Percentiles rank a stretch among this genome's conserved stretches.
Conservation (phyloP, 2,888 invertebrate genomes). For the Acleris cristana region DNA sequence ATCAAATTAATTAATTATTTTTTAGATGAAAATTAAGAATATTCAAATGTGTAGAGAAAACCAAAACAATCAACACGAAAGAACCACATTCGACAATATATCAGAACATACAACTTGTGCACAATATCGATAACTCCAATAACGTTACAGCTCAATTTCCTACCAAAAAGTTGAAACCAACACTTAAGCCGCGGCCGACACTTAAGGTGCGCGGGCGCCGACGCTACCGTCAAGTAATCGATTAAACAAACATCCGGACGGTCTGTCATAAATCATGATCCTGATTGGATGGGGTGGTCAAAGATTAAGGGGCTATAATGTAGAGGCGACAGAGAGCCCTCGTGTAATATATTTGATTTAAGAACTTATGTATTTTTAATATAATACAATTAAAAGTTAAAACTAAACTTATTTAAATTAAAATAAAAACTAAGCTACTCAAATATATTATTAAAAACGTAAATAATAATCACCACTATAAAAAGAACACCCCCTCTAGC, state of each 20-base stretch:
- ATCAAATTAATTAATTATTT: too few species aligned
- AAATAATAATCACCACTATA: too few species aligned
- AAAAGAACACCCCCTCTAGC: too few species aligned
- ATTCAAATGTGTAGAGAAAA: too few species aligned
- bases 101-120: background rate
- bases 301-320: constrained; percentile 43
- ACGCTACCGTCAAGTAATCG: constrained; percentile 74
- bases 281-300: constrained; percentile 63
- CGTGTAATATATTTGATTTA: background rate
- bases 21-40: too few species aligned
- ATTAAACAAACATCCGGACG: constrained; percentile 79
- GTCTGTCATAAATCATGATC: constrained; percentile 72
- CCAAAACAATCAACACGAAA: background rate
- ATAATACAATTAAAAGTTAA: too few species aligned
- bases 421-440: too few species aligned
- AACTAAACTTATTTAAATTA: too few species aligned
- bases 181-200: constrained; percentile 23
- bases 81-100: background rate
- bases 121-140: constrained; percentile 14
- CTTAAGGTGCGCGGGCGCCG: constrained; percentile 42
- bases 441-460: too few species aligned
- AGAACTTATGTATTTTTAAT: background rate
- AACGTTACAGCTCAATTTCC: constrained; percentile 33
- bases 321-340: constrained; percentile 15
- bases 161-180: constrained; percentile 12